phyloP scores from a whole-genome alignment of 1,140 invertebrate species.

The Gerris buenoi region DNA sequence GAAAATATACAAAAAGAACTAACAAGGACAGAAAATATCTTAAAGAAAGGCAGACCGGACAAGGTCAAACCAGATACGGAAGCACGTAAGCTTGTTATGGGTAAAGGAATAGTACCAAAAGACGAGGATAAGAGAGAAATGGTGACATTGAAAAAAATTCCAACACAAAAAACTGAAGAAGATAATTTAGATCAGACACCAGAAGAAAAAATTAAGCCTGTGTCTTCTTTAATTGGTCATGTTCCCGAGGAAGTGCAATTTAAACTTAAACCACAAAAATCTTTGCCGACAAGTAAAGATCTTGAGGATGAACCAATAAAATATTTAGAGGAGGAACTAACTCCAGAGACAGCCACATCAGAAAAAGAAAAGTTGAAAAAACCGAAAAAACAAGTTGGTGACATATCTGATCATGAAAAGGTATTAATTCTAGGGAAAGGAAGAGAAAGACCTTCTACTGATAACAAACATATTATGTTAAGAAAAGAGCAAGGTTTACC shows the following conservation, averaged over 20 bases:
- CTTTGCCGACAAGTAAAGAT: constrained; percentile 20
- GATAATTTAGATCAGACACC: constrained; percentile 16
- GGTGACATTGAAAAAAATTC: constrained; percentile 16
- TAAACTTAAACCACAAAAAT: constrained; percentile 21
- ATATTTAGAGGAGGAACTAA: too few species aligned
- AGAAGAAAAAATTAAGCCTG: constrained; percentile 16
- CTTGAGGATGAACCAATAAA: too few species aligned
- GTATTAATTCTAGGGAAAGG: constrained; percentile 29
- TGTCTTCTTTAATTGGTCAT: constrained; percentile 17
- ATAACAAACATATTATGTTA: constrained; percentile 29
- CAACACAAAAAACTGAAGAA: constrained; percentile 9
- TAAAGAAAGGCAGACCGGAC: constrained; percentile 17
- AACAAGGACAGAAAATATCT: too few species aligned
- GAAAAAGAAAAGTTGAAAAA: too few species aligned
- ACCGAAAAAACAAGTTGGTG: too few species aligned
- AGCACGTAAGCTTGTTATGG: constrained; percentile 16
- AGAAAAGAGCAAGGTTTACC: constrained; percentile 31
- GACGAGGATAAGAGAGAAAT: constrained; percentile 19
- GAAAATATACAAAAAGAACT: too few species aligned
- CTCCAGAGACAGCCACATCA: too few species aligned
- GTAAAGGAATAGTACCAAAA: constrained; percentile 22
- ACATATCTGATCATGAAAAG: constrained; percentile 29
- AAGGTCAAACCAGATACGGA: constrained; percentile 11
- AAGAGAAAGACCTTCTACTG: constrained; percentile 26
- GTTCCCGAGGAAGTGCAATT: constrained; percentile 19